Percentiles rank a stretch among this genome's conserved stretches.
phyloP scores from a whole-genome alignment of 2,113 vertebrate species.

The Pygoscelis antarcticus region DNA sequence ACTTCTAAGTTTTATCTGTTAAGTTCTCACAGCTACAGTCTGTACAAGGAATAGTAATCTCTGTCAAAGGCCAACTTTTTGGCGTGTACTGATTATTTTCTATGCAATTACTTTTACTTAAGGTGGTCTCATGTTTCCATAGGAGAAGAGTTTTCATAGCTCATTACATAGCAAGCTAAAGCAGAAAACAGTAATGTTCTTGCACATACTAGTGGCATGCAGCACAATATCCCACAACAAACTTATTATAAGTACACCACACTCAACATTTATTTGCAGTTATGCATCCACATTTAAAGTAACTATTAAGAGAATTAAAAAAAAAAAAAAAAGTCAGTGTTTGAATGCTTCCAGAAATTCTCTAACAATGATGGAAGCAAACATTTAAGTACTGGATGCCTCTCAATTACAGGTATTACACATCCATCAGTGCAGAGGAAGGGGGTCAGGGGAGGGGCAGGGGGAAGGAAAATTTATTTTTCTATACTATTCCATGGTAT shows the following conservation, averaged over 20 bases:
- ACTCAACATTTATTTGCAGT: slow-evolving; percentile 92
- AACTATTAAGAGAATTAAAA: slow-evolving; percentile 52
- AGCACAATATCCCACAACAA: slow-evolving; percentile 92
- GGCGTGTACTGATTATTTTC: not conserved
- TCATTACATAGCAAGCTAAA: not conserved
- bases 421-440: slow-evolving; percentile 1
- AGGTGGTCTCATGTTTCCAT: not conserved
- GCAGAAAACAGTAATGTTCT: slow-evolving; percentile 20
- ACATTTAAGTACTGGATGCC: slow-evolving; percentile 56
- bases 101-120: not conserved
- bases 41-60: not conserved
- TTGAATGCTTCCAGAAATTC: slow-evolving; percentile 46
- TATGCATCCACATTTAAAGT: slow-evolving; percentile 74
- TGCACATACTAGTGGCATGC: not conserved
- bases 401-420: slow-evolving; percentile 71
- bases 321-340: not conserved
- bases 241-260: slow-evolving; percentile 88
- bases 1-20: not conserved
- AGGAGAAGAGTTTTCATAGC: not conserved
- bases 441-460: not conserved
- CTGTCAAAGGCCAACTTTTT: not conserved
- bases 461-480: not conserved
- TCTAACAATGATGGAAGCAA: slow-evolving; percentile 42
- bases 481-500: not conserved
- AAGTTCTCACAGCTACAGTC: not conserved